phyloP scores from a whole-genome alignment of 2,888 invertebrate species.

The Limnephilus lunatus region DNA sequence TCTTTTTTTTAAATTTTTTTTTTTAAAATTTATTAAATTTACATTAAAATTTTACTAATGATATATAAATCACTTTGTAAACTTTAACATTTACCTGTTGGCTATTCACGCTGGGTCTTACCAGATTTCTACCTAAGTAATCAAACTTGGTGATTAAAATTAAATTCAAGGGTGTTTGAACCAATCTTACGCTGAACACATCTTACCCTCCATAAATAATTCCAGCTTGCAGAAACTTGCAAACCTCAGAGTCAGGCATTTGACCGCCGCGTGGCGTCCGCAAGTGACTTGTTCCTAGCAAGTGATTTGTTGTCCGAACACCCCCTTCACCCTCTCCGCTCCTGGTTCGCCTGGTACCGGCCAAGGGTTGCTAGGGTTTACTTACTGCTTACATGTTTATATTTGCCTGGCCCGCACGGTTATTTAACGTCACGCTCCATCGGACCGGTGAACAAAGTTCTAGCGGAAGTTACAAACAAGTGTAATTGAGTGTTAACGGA shows the following conservation, averaged over 20 bases:
- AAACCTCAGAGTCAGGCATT: conserved; percentile 38
- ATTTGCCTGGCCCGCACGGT: conserved; percentile 62
- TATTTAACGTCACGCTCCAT: conserved; percentile 61
- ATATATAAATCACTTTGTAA: too few relatives aligned
- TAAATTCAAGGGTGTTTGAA: not conserved
- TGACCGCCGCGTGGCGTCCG: conserved; percentile 55
- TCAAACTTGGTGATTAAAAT: not conserved
- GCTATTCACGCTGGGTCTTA: not conserved
- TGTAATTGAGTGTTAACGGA: conserved; percentile 65
- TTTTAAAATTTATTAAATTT: too few relatives aligned
- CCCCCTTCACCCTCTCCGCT: conserved; percentile 24
- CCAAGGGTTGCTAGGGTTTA: conserved; percentile 42
- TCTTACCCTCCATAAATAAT: conserved; percentile 28
- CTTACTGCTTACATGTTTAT: conserved; percentile 63
- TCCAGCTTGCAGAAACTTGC: conserved; percentile 28
- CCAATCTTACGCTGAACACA: not conserved
- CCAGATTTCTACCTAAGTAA: not conserved
- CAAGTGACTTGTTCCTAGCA: conserved; percentile 63
- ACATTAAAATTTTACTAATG: too few relatives aligned
- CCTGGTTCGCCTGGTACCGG: not conserved
- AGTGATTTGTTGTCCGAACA: conserved; percentile 64
- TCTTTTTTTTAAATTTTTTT: too few relatives aligned
- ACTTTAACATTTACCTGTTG: too few relatives aligned
- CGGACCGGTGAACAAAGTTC: conserved; percentile 59
- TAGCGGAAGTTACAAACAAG: conserved; percentile 51